Evolutionary conservation across 2,888 invertebrate species (phyloP), one percentile per base, ranked within the genome.

Genomic region (Ephialtes manifestator): DNA sequence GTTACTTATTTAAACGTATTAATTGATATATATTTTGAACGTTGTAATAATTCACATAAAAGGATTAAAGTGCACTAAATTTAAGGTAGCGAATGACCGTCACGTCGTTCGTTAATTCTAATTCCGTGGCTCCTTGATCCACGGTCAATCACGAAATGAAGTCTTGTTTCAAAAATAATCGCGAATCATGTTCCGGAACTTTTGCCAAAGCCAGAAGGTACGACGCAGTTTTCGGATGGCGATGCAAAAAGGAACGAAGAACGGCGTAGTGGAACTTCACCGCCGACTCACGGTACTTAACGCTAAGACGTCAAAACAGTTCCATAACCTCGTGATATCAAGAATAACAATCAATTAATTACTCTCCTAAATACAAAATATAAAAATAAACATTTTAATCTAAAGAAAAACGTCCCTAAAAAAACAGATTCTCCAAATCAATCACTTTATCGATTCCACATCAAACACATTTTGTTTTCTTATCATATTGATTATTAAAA

Each of bases 161-260:
- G 86, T 87, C 87, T 75, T 68, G 86, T 81, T 85, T 88, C 83
- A 84, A 83, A 88, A 87, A 88, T 88, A 87, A 88, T 86, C 84
- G 39, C 82, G 81, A 86, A 74, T 82, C 77, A 78, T 70, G 74
- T 67, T 82, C 82, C 81, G 85, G 85, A 86, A 84, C 87, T 83
- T 82, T 71, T 88, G 87, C 88, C 88, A 88, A 88, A 83, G 80
- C 28, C 20, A 31, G n/a, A 55, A 76, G 46, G 67, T 79, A 81
- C 84, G 76, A 60, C 87, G 85, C 83, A 87, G 80, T 85, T 85
- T 28, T 72, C 72, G 31, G 71, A 53, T 81, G 74, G 68, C 76
- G 75, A 75, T 81, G 67, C 80, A 48, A 63, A 71, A 63, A 77
- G 31, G 58, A 70, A 80, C 51, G 35, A 28, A 48, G 39, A 43